These are phyloP conservation scores for Misgurnus anguillicaudatus DNA, from an alignment of 2,113 vertebrate species.

Conservation along the genomic window DNA sequence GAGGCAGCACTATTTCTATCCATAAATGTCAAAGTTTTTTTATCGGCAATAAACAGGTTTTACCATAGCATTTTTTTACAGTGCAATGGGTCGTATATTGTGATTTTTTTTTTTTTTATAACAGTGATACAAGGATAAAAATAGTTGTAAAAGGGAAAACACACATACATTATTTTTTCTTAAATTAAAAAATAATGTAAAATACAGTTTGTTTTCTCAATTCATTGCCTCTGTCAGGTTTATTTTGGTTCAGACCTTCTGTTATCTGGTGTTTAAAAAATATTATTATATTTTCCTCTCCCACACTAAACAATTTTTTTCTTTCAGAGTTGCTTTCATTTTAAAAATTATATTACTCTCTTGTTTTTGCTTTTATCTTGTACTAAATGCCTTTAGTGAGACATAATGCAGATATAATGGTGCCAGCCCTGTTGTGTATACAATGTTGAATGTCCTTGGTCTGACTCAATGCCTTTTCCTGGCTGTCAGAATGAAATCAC, in stretches of 20 bases:
- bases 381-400: slow-evolving; percentile 10
- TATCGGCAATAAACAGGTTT: too few species aligned
- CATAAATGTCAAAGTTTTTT: too few species aligned
- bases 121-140: too few species aligned
- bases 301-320: neutral
- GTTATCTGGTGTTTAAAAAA: neutral
- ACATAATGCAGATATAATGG: slow-evolving; percentile 33
- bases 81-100: too few species aligned
- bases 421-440: slow-evolving; percentile 42
- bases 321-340: neutral
- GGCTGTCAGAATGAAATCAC: slow-evolving; percentile 43
- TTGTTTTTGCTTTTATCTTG: slow-evolving; percentile 26
- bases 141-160: too few species aligned
- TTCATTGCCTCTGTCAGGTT: too few species aligned
- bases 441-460: slow-evolving; percentile 69
- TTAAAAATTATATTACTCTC: neutral
- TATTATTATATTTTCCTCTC: neutral
- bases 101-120: too few species aligned
- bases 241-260: neutral
- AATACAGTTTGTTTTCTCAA: too few species aligned
- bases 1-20: too few species aligned
- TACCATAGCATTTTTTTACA: too few species aligned
- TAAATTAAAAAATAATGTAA: too few species aligned
- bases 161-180: too few species aligned
- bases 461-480: slow-evolving; percentile 57